Evolutionary conservation across 1,140 invertebrate genomes (phyloP).

Genomic region (Eueides isabella): DNA sequence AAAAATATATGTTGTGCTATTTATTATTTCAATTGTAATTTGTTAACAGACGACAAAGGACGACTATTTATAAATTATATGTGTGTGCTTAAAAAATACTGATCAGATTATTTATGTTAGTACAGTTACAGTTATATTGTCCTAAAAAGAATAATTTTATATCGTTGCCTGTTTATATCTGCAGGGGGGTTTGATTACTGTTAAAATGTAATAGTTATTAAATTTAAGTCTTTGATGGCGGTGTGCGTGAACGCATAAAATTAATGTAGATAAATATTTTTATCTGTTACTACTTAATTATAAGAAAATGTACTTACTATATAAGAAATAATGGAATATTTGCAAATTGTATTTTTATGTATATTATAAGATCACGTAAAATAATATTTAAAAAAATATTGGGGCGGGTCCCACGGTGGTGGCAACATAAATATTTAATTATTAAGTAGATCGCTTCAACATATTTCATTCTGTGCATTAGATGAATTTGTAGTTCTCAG

Average conservation of each 20-base stretch:
- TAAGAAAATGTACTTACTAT: too few species aligned
- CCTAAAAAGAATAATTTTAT: not conserved
- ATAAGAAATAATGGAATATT: too few species aligned
- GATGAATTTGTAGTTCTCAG: not conserved
- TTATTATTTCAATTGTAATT: too few species aligned
- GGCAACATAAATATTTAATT: not conserved
- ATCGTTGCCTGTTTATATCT: not conserved
- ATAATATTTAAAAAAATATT: not conserved
- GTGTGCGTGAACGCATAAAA: not conserved
- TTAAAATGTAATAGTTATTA: not conserved
- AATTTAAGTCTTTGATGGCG: not conserved
- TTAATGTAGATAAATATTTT: not conserved
- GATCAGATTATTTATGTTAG: too few species aligned
- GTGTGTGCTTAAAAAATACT: too few species aligned
- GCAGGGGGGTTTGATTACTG: not conserved
- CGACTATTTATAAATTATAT: too few species aligned
- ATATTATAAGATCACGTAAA: too few species aligned
- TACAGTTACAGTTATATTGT: not conserved
- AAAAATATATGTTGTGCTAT: too few species aligned
- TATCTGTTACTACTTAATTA: too few species aligned
- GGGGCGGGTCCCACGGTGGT: conserved; percentile 31
- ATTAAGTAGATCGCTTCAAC: conserved; percentile 10
- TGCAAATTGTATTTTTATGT: too few species aligned
- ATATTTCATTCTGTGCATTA: not conserved
- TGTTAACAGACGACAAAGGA: too few species aligned